Conservation (phyloP, 2,113 vertebrate species). For the Potamarius usumacintae region DNA sequence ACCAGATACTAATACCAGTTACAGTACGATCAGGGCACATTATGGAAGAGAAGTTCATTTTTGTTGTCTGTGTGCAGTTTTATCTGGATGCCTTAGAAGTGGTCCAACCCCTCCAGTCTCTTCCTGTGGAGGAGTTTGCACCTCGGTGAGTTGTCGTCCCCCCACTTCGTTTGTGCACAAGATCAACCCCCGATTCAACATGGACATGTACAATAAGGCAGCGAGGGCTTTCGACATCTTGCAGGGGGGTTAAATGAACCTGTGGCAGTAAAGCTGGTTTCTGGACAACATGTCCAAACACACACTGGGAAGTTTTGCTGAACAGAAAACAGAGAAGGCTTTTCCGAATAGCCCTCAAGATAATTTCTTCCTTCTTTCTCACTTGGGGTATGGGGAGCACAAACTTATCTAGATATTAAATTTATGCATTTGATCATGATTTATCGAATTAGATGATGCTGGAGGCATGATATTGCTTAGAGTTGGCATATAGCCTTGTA, state of each 20-base stretch:
- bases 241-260: too few species aligned
- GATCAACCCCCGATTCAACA: background rate
- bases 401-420: background rate
- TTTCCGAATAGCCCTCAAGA: too few species aligned
- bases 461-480: too few species aligned
- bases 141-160: constrained; percentile 75
- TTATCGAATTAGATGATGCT: too few species aligned
- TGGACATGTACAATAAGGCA: background rate
- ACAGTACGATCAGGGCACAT: background rate
- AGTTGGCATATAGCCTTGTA: background rate
- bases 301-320: too few species aligned
- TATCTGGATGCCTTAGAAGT: constrained; percentile 89
- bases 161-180: background rate
- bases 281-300: too few species aligned
- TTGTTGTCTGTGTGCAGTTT: constrained; percentile 70
- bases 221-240: background rate
- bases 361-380: background rate
- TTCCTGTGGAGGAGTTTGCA: constrained; percentile 82
- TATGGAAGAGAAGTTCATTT: constrained; percentile 63
- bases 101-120: constrained; percentile 77
- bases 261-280: too few species aligned
- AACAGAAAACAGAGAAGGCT: too few species aligned
- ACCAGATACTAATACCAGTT: background rate
- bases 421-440: background rate
- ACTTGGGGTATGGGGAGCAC: background rate